Evolutionary conservation across 2,888 invertebrate species (phyloP).

Genomic region (Dromius quadrimaculatus): DNA sequence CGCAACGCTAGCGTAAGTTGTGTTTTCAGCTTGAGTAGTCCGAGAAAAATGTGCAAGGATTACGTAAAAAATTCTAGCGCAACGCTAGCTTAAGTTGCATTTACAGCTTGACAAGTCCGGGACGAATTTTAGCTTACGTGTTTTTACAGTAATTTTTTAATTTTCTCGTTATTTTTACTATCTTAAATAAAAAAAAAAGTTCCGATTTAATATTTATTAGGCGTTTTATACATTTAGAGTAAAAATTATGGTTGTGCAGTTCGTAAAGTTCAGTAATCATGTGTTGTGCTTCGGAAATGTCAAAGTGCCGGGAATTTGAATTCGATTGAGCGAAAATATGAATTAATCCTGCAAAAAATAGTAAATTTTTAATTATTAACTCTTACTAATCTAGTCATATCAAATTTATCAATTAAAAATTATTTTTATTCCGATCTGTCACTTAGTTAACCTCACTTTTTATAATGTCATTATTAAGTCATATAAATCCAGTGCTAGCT

Average conservation of each 20-base stretch:
- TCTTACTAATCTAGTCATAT: conserved; percentile 31
- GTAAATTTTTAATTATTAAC: conserved; percentile 9
- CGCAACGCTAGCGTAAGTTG: too few species aligned
- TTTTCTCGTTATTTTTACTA: too few species aligned
- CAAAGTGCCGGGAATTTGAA: conserved; percentile 48
- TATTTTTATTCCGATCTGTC: conserved; percentile 2
- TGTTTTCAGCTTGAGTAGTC: too few species aligned
- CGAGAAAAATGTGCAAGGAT: too few species aligned
- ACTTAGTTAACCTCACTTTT: conserved; percentile 35
- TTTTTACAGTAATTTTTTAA: too few species aligned
- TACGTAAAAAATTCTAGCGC: too few species aligned
- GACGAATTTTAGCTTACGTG: too few species aligned
- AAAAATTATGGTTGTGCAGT: neutral
- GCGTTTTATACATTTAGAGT: too few species aligned
- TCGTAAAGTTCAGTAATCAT: conserved; percentile 28
- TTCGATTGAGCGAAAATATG: conserved; percentile 30
- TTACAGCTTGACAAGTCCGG: too few species aligned
- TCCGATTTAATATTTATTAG: too few species aligned
- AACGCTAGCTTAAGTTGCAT: too few species aligned
- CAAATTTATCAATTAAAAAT: conserved; percentile 1
- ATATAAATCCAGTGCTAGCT: conserved; percentile 70
- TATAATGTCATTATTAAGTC: conserved; percentile 67
- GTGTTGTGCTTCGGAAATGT: conserved; percentile 35
- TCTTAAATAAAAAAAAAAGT: too few species aligned
- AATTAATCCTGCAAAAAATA: conserved; percentile 10